Conservation (phyloP, 30 jellyfish, hydroid and myxozoan species). For the Aurelia sp. region DNA sequence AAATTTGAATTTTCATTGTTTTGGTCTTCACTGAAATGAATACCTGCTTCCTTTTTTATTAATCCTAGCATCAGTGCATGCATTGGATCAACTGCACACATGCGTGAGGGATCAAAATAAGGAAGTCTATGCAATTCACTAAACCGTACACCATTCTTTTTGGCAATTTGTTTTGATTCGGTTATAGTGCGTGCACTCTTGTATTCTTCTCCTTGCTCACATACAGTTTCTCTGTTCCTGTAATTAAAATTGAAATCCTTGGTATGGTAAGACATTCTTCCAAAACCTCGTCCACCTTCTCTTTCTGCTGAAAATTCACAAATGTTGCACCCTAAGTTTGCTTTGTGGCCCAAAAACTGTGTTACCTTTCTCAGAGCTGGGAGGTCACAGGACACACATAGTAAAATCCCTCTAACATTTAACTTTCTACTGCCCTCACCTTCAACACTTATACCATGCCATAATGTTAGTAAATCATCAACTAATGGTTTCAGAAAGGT, state of each 20-base stretch:
- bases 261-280: constrained; percentile 15
- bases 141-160: neutral
- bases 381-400: constrained; percentile 3
- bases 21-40: too few relatives aligned
- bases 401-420: neutral
- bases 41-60: too few relatives aligned
- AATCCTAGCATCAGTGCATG: neutral
- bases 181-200: neutral
- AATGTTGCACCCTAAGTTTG: constrained; percentile 28
- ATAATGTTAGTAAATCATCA: neutral
- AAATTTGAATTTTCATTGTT: neutral
- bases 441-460: neutral
- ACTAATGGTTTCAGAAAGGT: constrained; percentile 2
- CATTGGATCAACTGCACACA: constrained; percentile 9
- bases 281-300: neutral
- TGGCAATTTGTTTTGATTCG: constrained; percentile 6
- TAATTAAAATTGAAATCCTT: neutral
- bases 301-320: constrained; percentile 28
- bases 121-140: neutral
- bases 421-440: neutral
- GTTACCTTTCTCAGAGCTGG: constrained; percentile 27
- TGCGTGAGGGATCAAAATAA: neutral
- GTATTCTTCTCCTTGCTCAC: constrained; percentile 3
- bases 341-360: constrained; percentile 6
- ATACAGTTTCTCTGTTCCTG: neutral